These are phyloP conservation scores for Crioceris asparagi DNA, from an alignment of 2,888 invertebrate genomes.

Conservation along the genomic window DNA sequence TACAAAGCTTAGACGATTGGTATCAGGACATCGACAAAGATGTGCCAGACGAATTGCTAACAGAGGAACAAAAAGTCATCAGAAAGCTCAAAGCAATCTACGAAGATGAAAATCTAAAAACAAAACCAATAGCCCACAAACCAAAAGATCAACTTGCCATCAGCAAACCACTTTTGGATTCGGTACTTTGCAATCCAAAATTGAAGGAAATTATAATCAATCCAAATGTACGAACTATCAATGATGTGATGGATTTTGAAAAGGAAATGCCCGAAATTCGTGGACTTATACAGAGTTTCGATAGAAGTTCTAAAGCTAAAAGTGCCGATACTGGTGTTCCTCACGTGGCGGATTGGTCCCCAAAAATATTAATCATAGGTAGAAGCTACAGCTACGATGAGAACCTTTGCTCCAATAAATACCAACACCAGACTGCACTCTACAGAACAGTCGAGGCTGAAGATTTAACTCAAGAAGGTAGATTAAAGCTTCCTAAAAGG, in stretches of 20 bases:
- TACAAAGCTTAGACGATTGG: constrained; percentile 26
- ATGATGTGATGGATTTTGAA: constrained; percentile 16
- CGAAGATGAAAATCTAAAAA: constrained; percentile 23
- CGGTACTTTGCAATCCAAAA: constrained; percentile 31
- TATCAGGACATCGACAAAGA: constrained; percentile 30
- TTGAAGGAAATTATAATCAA: constrained; percentile 28
- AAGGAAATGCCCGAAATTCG: no score
- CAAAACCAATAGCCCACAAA: constrained; percentile 28
- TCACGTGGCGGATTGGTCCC: neutral
- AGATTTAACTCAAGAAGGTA: constrained; percentile 14
- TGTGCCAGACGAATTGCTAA: constrained; percentile 27
- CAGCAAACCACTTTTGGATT: constrained; percentile 32
- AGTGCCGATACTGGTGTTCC: neutral
- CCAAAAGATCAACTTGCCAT: constrained; percentile 32
- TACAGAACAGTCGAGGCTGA: constrained; percentile 18
- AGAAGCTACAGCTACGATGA: constrained; percentile 24
- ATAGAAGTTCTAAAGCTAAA: neutral
- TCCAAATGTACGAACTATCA: constrained; percentile 25
- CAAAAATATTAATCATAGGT: constrained; percentile 3
- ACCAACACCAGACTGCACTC: constrained; percentile 6
- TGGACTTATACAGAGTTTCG: no score
- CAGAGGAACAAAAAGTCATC: constrained; percentile 29
- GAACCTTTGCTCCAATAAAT: constrained; percentile 15
- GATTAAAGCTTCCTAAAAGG: constrained; percentile 9
- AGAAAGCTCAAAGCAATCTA: constrained; percentile 29